Percentiles rank a stretch among this genome's conserved stretches.
Evolutionary conservation across 2,797 vertebrate species (phyloP).

Genomic region (Gymnoscopelus microlampas): DNA sequence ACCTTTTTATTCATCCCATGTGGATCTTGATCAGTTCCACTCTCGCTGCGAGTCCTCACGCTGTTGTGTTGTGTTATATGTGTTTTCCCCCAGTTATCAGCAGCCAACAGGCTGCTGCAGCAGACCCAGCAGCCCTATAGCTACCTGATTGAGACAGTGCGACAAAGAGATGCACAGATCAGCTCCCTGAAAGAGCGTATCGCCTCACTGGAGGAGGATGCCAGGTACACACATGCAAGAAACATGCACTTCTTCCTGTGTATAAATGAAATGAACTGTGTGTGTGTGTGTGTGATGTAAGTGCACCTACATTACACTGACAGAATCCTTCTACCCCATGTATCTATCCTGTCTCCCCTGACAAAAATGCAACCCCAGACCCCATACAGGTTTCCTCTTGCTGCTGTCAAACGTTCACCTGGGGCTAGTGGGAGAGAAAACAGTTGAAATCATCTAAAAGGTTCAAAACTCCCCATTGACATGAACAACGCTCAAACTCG

Average conservation of each 20-base stretch:
- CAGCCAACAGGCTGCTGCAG: constrained; percentile 87
- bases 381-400: constrained; percentile 65
- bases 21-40: too few species aligned
- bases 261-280: neutral
- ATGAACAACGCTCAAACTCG: neutral
- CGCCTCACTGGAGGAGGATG: constrained; percentile 85
- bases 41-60: too few species aligned
- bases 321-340: constrained; percentile 14
- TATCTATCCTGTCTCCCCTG: constrained; percentile 21
- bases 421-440: constrained; percentile 40
- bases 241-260: neutral
- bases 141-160: constrained; percentile 92
- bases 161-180: constrained; percentile 90
- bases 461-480: constrained; percentile 32
- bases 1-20: too few species aligned
- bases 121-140: constrained; percentile 94
- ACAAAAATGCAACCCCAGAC: constrained; percentile 61
- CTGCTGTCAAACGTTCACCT: constrained; percentile 43
- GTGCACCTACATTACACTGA: constrained; percentile 13
- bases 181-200: constrained; percentile 80
- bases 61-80: neutral
- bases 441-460: constrained; percentile 29
- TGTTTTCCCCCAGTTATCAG: constrained; percentile 81
- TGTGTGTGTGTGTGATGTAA: constrained; percentile 3
- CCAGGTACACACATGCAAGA: constrained; percentile 83